These are phyloP conservation scores for Gambusia holbrooki DNA, from an alignment of 2,113 vertebrate species.

Conservation along the genomic window DNA sequence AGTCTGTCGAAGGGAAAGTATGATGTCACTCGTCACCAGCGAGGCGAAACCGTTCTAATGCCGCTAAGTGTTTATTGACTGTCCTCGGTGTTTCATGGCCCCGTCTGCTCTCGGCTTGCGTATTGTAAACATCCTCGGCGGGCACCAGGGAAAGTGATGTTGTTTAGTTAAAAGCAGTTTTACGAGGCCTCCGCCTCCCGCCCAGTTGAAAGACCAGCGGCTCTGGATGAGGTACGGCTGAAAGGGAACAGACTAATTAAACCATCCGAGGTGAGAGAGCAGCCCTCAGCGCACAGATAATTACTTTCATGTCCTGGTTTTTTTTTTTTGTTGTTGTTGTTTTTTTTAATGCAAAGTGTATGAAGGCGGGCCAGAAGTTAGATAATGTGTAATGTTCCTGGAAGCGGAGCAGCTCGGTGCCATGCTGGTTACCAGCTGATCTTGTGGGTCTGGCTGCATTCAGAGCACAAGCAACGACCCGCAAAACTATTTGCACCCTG, in stretches of 20 bases:
- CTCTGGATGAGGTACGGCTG: slow-evolving; percentile 46
- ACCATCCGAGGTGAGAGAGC: slow-evolving; percentile 56
- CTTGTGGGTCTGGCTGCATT: slow-evolving; percentile 10
- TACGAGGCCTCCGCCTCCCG: slow-evolving; percentile 62
- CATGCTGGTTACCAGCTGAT: slow-evolving; percentile 29
- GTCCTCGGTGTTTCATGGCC: slow-evolving; percentile 24
- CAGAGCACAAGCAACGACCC: background rate
- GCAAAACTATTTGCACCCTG: background rate
- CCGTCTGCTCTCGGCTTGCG: slow-evolving; percentile 23
- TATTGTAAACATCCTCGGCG: slow-evolving; percentile 60
- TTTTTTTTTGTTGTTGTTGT: too few species aligned
- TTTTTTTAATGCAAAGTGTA: slow-evolving; percentile 3
- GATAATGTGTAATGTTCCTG: slow-evolving; percentile 50
- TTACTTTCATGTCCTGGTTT: slow-evolving; percentile 66
- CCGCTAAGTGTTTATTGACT: slow-evolving; percentile 59
- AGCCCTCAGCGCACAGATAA: slow-evolving; percentile 49
- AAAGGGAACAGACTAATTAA: slow-evolving; percentile 67
- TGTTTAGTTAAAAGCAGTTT: slow-evolving; percentile 69
- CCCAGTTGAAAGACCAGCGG: slow-evolving; percentile 57
- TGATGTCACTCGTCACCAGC: slow-evolving; percentile 14
- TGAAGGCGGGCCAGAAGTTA: slow-evolving; percentile 40
- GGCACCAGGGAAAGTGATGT: slow-evolving; percentile 64
- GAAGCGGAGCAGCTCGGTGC: slow-evolving; percentile 30
- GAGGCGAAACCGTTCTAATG: slow-evolving; percentile 38
- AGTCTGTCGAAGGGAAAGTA: background rate